Base-by-base conservation (phyloP, 2,888 invertebrate genomes). In the Dolomedes plantarius region DNA sequence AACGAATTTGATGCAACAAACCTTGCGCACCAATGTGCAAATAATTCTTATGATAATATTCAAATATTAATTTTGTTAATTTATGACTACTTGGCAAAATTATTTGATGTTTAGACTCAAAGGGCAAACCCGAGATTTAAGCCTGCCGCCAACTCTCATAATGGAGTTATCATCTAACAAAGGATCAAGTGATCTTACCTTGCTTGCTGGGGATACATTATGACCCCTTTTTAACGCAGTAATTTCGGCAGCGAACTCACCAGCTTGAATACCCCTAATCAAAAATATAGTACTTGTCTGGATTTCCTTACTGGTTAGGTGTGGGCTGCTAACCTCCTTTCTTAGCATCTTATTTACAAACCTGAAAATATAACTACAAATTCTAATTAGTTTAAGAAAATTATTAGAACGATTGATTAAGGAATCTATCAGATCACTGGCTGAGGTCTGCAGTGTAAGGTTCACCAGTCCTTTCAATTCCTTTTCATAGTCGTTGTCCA, bases 181-280 rank as follows among this genome's bases (percentile, higher is more conserved):
- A 0, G 67, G 67, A 50, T 76, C 19, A 46, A 76, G n/a, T 32
- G 0, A 19, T 46, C 13, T 77, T 16, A 50, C 0, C 31, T 56
- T 77, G 56, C 77, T 77, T 0, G 41, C 65, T 31, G 28, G 29
- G 6, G 27, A 46, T 16, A 71, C 0, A n/a, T n/a, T n/a, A n/a
- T 1, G 0, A 3, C 27, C 29, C 39, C 0, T 50, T 13, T 5
- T 11, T 29, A 36, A 7, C 36, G 9, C 36, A 36, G 36, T 9
- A 7, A 36, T 36, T 36, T 36, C 36, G 5, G 7, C 36, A 7
- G 9, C 9, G 36, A 36, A 36, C 9, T 36, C 36, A 36, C 36
- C 36, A 7, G 9, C 5, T 9, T 36, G 5, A 7, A 36, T 7
- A 9, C 36, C 6, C 9, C n/a, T n/a, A n/a, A n/a, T 36, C 6